Evolutionary conservation across 2,888 invertebrate genomes (phyloP).

Genomic region (Lasioglossum figueresi): DNA sequence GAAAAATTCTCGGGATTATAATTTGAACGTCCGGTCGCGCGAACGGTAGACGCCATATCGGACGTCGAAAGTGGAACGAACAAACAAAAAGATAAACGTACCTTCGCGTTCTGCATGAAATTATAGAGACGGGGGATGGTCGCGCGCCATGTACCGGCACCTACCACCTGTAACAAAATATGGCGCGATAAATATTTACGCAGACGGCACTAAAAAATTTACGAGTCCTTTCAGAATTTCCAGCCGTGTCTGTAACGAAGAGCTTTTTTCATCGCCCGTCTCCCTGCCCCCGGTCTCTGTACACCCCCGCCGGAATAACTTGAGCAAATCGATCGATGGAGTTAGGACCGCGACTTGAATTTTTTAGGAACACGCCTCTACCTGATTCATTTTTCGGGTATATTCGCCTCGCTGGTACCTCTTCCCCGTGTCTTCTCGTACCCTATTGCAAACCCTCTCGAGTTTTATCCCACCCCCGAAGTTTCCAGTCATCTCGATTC

Average conservation of each 20-base stretch:
- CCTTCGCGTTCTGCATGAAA: slow-evolving; percentile 45
- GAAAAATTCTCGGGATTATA: slow-evolving; percentile 2
- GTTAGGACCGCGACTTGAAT: slow-evolving; percentile 55
- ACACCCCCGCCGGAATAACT: slow-evolving; percentile 38
- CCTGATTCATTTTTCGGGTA: slow-evolving; percentile 70
- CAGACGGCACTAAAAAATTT: slow-evolving; percentile 40
- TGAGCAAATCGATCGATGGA: slow-evolving; percentile 57
- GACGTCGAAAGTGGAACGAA: slow-evolving; percentile 35
- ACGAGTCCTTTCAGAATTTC: slow-evolving; percentile 39
- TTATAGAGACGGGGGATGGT: slow-evolving; percentile 29
- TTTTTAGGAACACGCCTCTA: slow-evolving; percentile 39
- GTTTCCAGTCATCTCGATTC: slow-evolving; percentile 17
- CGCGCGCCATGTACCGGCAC: slow-evolving; percentile 15
- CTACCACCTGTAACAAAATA: slow-evolving; percentile 40
- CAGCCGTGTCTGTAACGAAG: slow-evolving; percentile 25
- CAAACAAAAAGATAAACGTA: slow-evolving; percentile 49
- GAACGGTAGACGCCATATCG: slow-evolving; percentile 17
- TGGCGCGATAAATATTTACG: slow-evolving; percentile 48
- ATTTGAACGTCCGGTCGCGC: not conserved
- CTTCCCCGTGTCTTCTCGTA: slow-evolving; percentile 15
- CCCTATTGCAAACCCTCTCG: slow-evolving; percentile 36
- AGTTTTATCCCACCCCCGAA: slow-evolving; percentile 42
- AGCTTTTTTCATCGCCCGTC: slow-evolving; percentile 9
- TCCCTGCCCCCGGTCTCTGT: not conserved
- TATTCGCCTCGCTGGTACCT: slow-evolving; percentile 64